A percentile compares a stretch with the other conserved stretches of the same genome.
Conservation (phyloP, 2,113 vertebrate species). For the Tupaia tana region DNA sequence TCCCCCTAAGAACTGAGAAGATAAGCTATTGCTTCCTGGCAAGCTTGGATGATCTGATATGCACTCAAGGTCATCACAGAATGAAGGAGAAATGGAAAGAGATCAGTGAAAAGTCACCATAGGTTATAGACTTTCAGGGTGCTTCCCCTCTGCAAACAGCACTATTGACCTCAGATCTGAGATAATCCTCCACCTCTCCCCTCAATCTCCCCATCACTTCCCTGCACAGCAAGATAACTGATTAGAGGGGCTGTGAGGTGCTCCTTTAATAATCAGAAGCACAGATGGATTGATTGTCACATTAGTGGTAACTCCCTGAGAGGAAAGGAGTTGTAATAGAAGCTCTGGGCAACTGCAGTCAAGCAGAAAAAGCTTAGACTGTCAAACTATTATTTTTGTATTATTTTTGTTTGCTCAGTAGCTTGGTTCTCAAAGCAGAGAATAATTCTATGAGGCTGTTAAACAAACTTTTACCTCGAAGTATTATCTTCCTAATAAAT, state of each 20-base stretch:
- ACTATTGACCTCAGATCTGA: neutral
- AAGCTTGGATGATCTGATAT: neutral
- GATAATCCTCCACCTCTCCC: neutral
- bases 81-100: constrained; percentile 38
- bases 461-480: constrained; percentile 17
- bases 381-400: neutral
- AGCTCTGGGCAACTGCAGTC: neutral
- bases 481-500: constrained; percentile 24
- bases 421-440: neutral
- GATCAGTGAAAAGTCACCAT: neutral
- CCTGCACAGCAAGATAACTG: neutral
- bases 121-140: neutral
- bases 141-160: neutral
- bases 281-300: constrained; percentile 31
- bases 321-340: neutral
- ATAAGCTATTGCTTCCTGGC: neutral
- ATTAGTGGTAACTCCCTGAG: neutral
- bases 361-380: neutral
- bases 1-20: neutral
- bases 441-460: neutral
- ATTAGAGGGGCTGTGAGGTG: neutral
- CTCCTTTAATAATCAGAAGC: constrained; percentile 24
- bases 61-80: constrained; percentile 12
- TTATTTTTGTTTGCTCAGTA: neutral
- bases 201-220: too few relatives aligned